Evolutionary conservation across 2,113 vertebrate genomes (phyloP).

Genomic region (Mixornis gularis): DNA sequence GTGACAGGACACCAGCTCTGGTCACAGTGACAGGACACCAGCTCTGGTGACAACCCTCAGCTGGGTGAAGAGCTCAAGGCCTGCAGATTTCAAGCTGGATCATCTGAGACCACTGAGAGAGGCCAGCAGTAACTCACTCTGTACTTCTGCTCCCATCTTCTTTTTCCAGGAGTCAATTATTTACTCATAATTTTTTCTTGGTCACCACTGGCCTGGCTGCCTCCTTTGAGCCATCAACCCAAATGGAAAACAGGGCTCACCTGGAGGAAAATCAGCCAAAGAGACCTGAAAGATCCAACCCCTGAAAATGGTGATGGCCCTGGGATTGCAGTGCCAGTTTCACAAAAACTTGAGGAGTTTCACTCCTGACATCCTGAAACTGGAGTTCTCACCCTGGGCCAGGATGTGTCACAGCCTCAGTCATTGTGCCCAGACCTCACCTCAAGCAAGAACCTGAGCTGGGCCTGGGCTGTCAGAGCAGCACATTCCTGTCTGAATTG

Average conservation of each 20-base stretch:
- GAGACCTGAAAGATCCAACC: background rate
- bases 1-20: too few species aligned
- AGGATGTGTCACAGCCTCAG: background rate
- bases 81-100: background rate
- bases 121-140: background rate
- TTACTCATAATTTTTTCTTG: background rate
- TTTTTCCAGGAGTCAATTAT: background rate
- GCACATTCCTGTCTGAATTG: slow-evolving; percentile 20
- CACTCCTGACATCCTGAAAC: background rate
- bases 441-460: background rate
- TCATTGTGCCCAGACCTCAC: background rate
- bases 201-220: background rate
- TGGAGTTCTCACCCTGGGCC: background rate
- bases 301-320: background rate
- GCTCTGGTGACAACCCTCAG: background rate
- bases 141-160: background rate
- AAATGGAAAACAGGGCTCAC: background rate
- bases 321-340: background rate
- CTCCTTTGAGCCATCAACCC: background rate
- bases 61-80: background rate
- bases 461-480: background rate
- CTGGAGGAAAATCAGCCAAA: background rate
- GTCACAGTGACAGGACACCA: background rate
- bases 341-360: background rate
- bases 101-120: background rate